Evolutionary conservation across 2,113 vertebrate genomes (phyloP), one percentile per base, ranked within the genome.

Genomic region (Brachypteracias leptosomus): DNA sequence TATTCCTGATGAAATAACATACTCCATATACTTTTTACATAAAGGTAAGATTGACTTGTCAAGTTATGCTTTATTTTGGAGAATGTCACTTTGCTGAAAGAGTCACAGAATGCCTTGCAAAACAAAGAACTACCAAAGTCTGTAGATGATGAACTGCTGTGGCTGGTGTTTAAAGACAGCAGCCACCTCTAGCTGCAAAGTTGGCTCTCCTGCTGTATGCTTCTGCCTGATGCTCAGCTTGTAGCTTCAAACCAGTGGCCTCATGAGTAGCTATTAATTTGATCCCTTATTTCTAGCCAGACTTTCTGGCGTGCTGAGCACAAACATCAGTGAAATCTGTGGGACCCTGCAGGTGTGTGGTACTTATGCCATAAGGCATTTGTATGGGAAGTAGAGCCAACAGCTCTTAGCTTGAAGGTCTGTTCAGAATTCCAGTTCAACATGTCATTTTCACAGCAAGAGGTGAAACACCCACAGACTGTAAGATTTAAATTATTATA

Each of bases 21-120:
- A 99, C 97, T 98, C 98, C 5, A 89, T 99, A 20, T 97, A 98
- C 81, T 98, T 99, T 88, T 97, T 99, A 75, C 99, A 99, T 97
- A 99, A 98, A 99, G 99, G 99, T 98, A 98, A 55, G 78, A 44
- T 62, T 65, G 76, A 73, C 26, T 15, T 46, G 9, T 80, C 38
- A 49, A 73, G 14, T 81, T 89, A 7, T 40, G 7, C 55, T 89
- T 88, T 55, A 44, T 89, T 95, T 85, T 88, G 74, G 55, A 92
- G 24, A 55, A 36, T 40, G 31, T 54, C 10, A 13, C 13, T 79
- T 79, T 66, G 59, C 31, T 79, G 63, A 40, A 71, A 55, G 51
- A 74, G 29, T 78, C 40, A 38, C 29, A 68, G 47, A 78, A 77
- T 24, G 35, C 21, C 24, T 90, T 94, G 65, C 52, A 75, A 68